These are phyloP conservation scores for Bombus consobrinus DNA, from an alignment of 1,140 invertebrate species.

Conservation along the genomic window DNA sequence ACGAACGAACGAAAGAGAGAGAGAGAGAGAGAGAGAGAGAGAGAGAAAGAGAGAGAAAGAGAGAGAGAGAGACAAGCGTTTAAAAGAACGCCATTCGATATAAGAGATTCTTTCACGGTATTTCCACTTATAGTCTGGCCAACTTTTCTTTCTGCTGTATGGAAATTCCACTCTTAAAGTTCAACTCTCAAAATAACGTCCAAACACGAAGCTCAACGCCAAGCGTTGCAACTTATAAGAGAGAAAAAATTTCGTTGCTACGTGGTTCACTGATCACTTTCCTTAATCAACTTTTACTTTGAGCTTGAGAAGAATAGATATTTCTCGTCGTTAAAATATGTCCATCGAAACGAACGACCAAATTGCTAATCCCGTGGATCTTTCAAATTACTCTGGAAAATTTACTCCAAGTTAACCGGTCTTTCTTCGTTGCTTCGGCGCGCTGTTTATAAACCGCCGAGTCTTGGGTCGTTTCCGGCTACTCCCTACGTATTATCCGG, in stretches of 20 bases:
- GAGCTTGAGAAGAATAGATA: background rate
- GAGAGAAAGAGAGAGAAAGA: too few species aligned
- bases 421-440: background rate
- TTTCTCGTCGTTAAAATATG: background rate
- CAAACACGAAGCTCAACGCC: too few species aligned
- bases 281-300: too few species aligned
- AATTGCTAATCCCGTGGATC: background rate
- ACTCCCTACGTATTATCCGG: background rate
- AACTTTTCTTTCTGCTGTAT: slow-evolving; percentile 2
- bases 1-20: too few species aligned
- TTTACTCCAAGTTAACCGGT: background rate
- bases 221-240: too few species aligned
- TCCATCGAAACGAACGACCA: background rate
- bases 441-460: background rate
- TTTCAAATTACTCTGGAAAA: background rate
- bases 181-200: background rate
- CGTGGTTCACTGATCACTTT: too few species aligned
- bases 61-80: slow-evolving; percentile 13
- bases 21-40: too few species aligned
- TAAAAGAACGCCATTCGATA: background rate
- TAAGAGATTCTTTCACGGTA: slow-evolving; percentile 13
- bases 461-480: background rate
- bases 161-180: background rate
- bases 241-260: too few species aligned
- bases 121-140: background rate